These are phyloP conservation scores for Halictus rubicundus DNA, from an alignment of 1,140 invertebrate species.

Conservation along the genomic window DNA sequence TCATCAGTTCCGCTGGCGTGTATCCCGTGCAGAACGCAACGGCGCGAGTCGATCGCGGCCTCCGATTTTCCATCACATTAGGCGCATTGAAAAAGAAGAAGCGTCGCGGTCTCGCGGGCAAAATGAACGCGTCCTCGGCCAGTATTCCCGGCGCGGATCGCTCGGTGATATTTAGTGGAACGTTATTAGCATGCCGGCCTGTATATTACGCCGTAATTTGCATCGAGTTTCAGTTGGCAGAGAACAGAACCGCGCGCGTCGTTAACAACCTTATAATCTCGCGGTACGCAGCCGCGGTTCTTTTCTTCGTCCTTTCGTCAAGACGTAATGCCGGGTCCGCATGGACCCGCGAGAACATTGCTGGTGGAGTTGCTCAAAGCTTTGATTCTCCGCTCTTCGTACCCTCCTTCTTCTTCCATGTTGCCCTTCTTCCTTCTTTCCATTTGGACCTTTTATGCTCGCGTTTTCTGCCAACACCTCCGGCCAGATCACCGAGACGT, in stretches of 20 bases:
- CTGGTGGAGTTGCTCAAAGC: background rate
- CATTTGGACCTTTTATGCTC: background rate
- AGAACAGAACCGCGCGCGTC: constrained; percentile 32
- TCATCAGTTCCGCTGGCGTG: too few relatives aligned
- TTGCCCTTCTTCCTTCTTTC: background rate
- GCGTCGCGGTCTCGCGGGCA: background rate
- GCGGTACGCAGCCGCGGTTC: background rate
- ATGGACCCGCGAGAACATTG: constrained; percentile 16
- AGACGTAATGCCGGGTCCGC: constrained; percentile 27
- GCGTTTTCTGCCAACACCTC: constrained; percentile 2
- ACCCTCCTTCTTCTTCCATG: too few relatives aligned
- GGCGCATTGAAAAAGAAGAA: background rate
- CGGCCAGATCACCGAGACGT: background rate
- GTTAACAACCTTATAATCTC: constrained; percentile 49
- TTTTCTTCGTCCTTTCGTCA: background rate
- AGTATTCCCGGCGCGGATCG: background rate
- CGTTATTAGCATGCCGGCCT: constrained; percentile 56
- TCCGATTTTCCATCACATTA: background rate
- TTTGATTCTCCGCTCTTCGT: too few relatives aligned
- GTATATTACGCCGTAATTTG: constrained; percentile 57
- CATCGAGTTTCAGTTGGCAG: constrained; percentile 51
- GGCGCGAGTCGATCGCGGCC: too few relatives aligned
- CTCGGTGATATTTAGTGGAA: constrained; percentile 50
- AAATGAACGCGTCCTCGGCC: background rate
- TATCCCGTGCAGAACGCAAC: too few relatives aligned